Evolutionary conservation across 2,888 invertebrate genomes (phyloP).

Genomic region (Volucella inflata): DNA sequence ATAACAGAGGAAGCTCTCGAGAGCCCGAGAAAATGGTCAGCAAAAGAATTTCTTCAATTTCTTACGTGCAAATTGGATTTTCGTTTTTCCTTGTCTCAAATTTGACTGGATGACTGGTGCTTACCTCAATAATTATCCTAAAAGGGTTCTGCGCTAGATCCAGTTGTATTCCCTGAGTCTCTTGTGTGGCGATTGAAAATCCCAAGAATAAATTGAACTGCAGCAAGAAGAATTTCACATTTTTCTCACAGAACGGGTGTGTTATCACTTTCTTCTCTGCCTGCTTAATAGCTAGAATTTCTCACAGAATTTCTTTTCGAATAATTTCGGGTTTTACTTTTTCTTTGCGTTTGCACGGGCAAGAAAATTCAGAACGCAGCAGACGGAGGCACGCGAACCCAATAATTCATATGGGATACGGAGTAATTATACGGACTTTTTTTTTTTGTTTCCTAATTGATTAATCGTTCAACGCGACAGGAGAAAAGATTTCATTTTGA

Average conservation of each 20-base stretch:
- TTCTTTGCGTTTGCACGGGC: conserved; percentile 25
- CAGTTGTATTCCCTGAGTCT: conserved; percentile 1
- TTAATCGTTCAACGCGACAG: conserved; percentile 5
- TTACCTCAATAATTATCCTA: conserved; percentile 19
- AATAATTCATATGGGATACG: conserved; percentile 29
- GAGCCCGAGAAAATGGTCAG: conserved; percentile 34
- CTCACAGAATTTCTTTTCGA: conserved; percentile 10
- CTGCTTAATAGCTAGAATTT: too few species aligned
- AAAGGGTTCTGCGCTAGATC: conserved; percentile 27
- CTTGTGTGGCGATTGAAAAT: conserved; percentile 17
- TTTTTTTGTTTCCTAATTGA: too few species aligned
- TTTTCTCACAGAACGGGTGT: conserved; percentile 65
- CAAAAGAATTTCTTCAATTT: conserved; percentile 38
- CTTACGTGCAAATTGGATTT: conserved; percentile 34
- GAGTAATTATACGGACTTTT: conserved; percentile 30
- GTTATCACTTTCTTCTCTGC: conserved; percentile 62
- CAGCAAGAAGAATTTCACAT: conserved; percentile 66
- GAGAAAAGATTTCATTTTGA: conserved; percentile 60
- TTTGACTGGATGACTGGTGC: background rate
- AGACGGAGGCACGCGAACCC: conserved; percentile 40
- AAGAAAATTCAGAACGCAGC: conserved; percentile 1
- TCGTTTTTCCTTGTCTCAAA: background rate
- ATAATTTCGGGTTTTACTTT: conserved; percentile 35
- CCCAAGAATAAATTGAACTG: conserved; percentile 49
- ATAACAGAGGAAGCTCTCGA: conserved; percentile 61